Evolutionary conservation across 2,888 invertebrate species (phyloP).

Genomic region (Mechanitis messenoides): DNA sequence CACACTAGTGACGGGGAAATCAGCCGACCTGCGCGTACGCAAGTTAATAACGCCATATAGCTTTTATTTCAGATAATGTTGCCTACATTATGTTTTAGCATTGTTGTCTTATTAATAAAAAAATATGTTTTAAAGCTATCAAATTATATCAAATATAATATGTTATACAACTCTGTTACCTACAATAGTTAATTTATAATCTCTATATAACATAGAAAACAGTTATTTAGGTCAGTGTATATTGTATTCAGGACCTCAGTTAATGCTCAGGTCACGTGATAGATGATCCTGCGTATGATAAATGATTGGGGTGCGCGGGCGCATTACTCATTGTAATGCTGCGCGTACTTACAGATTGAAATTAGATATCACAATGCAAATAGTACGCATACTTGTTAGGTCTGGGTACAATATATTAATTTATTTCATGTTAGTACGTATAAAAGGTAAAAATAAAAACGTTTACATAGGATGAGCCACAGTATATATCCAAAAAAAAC

Average conservation of each 20-base stretch:
- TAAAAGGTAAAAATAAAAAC: no score
- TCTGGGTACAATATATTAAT: no score
- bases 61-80: slow-evolving; percentile 13
- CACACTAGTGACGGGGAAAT: slow-evolving; percentile 48
- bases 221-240: slow-evolving; percentile 31
- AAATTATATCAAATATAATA: no score
- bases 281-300: slow-evolving; percentile 21
- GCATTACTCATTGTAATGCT: slow-evolving; percentile 21
- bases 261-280: slow-evolving; percentile 24
- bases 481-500: no score
- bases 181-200: not conserved
- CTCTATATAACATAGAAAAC: slow-evolving; percentile 12
- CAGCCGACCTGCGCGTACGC: slow-evolving; percentile 36
- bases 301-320: slow-evolving; percentile 13
- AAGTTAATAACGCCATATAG: slow-evolving; percentile 26
- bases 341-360: slow-evolving; percentile 5
- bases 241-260: slow-evolving; percentile 17
- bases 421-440: no score
- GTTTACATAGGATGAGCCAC: no score
- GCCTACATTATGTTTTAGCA: not conserved
- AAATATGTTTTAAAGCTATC: no score
- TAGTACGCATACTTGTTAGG: not conserved
- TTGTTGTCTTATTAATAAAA: not conserved
- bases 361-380: slow-evolving; percentile 5
- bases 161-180: no score